These are phyloP conservation scores for Myoxocephalus aenaeus DNA, from an alignment of 2,797 vertebrate genomes.

Conservation along the genomic window DNA sequence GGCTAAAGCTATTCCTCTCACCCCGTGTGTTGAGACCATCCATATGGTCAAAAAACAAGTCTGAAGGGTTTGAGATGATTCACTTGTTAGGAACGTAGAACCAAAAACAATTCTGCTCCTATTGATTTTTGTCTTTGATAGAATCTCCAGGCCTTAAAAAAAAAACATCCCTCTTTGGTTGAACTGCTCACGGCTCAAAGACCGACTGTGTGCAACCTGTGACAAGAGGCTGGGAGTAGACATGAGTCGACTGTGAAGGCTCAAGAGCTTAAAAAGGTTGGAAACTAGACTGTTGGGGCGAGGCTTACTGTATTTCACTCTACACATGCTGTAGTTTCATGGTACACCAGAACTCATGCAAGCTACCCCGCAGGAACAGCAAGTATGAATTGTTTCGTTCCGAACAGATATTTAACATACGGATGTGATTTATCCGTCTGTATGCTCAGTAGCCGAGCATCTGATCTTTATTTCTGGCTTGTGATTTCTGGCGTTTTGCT, in stretches of 20 bases:
- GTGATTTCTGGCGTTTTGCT: too few species aligned
- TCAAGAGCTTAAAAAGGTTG: not conserved
- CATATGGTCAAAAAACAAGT: not conserved
- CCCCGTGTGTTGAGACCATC: too few species aligned
- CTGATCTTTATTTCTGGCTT: too few species aligned
- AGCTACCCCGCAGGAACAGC: not conserved
- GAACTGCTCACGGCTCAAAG: not conserved
- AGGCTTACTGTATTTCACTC: not conserved
- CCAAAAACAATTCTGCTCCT: not conserved
- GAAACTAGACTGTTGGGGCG: not conserved
- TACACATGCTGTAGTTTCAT: not conserved
- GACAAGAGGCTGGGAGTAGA: not conserved
- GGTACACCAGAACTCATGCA: not conserved
- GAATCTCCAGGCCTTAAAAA: not conserved
- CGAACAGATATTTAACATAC: constrained; percentile 2
- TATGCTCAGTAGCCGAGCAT: not conserved
- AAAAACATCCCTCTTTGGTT: not conserved
- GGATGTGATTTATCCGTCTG: not conserved
- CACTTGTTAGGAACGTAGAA: not conserved
- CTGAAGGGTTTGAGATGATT: not conserved
- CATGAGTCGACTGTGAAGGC: not conserved
- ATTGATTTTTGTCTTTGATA: not conserved
- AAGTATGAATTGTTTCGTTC: not conserved
- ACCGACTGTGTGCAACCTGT: not conserved
- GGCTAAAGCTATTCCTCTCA: too few species aligned